Conservation (phyloP, 2,797 vertebrate genomes). For the Poecilia velifera region DNA sequence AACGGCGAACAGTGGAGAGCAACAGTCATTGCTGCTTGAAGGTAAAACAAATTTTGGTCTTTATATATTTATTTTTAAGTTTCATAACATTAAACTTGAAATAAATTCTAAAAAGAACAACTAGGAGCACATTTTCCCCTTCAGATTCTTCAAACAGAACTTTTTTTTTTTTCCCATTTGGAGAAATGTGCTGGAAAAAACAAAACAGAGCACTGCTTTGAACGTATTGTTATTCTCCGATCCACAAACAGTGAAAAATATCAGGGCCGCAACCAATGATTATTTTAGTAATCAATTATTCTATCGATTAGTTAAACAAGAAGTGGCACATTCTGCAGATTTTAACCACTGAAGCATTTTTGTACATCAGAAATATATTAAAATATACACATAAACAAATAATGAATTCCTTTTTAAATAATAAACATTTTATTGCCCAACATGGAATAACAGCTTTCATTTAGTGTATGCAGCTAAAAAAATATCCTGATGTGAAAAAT, state of each 20-base stretch:
- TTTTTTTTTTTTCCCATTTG: neutral
- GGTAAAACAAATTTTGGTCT: neutral
- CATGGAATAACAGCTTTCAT: no score
- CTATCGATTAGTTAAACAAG: no score
- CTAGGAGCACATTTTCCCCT: neutral
- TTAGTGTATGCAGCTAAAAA: no score
- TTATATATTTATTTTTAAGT: neutral
- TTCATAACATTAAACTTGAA: neutral
- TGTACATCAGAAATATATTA: no score
- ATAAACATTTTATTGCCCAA: no score
- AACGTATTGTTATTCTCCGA: neutral
- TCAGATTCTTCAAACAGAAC: neutral
- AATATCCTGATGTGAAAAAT: no score
- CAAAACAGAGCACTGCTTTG: neutral
- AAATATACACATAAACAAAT: no score
- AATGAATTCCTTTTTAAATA: no score
- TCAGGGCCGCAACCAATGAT: no score
- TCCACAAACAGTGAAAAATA: neutral
- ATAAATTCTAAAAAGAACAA: neutral
- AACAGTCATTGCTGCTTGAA: neutral
- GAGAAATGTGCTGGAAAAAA: neutral
- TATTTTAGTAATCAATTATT: no score
- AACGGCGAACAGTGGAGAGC: conserved; percentile 23
- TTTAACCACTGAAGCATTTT: no score
- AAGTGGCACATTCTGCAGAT: no score